Evolutionary conservation across 2,888 invertebrate species (phyloP), one percentile per base, ranked within the genome.

Genomic region (Lumbricus terrestris): DNA sequence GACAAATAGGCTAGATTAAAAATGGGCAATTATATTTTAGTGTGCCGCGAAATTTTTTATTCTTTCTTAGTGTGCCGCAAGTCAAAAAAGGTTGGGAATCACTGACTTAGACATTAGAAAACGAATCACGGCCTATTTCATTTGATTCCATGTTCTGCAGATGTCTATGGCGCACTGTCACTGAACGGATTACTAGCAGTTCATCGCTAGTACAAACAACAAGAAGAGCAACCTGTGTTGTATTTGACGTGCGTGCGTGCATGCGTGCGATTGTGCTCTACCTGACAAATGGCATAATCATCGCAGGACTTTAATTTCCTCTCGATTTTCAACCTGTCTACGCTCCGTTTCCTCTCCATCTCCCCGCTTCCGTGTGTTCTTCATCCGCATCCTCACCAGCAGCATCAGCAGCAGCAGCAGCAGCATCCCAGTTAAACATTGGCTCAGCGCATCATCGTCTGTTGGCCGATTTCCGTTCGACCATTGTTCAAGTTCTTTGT

Each of bases 401-500:
- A 40, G n/a, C n/a, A n/a, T n/a, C n/a, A n/a, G n/a, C n/a, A 40
- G 40, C 40, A 40, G n/a, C n/a, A n/a, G n/a, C n/a, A n/a, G n/a
- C n/a, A n/a, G n/a, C n/a, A n/a, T n/a, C 15, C 29, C 69, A 69
- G 69, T 69, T 69, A 69, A 69, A 69, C 69, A 69, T 69, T 69
- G n/a, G 69, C 29, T 69, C 69, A n/a, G 69, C 69, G 69, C 69
- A n/a, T 69, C 69, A n/a, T n/a, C 69, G 69, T n/a, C 69, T 69
- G 69, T 69, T 69, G 69, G 69, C 69, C 37, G 85, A 37, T 85
- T 85, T 34, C 37, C 85, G 16, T 34, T 5, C 34, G 85, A 37
- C 85, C 85, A 37, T 85, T 85, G 85, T 85, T 85, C 85, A 6
- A 34, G 34, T 85, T 85, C 85, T 85, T 42, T 88, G 88, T 42